phyloP scores from a whole-genome alignment of 2,797 vertebrate species.

The Micrastur ruficollis region DNA sequence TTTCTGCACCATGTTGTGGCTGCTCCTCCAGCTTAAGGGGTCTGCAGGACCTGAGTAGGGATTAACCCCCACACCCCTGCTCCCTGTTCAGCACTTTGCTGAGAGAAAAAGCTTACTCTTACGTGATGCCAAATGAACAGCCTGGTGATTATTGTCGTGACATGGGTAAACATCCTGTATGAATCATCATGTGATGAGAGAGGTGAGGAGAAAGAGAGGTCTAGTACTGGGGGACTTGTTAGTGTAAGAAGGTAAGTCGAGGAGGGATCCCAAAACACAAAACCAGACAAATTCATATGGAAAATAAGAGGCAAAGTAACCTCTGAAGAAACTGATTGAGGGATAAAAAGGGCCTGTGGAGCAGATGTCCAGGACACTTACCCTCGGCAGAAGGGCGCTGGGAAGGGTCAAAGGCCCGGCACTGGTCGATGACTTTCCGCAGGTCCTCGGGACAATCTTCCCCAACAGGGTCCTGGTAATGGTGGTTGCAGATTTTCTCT shows the following conservation, averaged over 20 bases:
- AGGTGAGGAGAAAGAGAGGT: not conserved
- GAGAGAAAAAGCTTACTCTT: not conserved
- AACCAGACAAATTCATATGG: not conserved
- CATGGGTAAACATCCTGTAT: not conserved
- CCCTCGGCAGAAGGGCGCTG: conserved; percentile 81
- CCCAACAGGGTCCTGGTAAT: conserved; percentile 69
- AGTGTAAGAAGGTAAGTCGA: not conserved
- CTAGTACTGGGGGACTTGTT: not conserved
- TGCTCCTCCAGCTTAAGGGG: not conserved
- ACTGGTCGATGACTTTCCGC: conserved; percentile 71
- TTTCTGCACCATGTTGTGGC: not conserved
- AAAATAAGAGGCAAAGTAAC: not conserved
- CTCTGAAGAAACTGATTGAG: not conserved
- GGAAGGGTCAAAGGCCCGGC: conserved; percentile 74
- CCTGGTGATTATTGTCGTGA: not conserved
- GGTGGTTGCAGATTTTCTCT: conserved; percentile 67
- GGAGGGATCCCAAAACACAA: not conserved
- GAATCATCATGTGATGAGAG: not conserved
- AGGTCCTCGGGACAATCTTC: conserved; percentile 77
- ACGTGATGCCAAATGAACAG: not conserved
- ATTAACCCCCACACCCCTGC: not conserved
- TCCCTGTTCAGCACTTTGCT: not conserved
- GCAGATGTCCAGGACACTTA: not conserved
- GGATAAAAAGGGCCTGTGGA: not conserved
- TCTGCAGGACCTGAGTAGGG: not conserved